Evolutionary conservation across 2,113 vertebrate genomes (phyloP).

Genomic region (Cavia aperea): DNA sequence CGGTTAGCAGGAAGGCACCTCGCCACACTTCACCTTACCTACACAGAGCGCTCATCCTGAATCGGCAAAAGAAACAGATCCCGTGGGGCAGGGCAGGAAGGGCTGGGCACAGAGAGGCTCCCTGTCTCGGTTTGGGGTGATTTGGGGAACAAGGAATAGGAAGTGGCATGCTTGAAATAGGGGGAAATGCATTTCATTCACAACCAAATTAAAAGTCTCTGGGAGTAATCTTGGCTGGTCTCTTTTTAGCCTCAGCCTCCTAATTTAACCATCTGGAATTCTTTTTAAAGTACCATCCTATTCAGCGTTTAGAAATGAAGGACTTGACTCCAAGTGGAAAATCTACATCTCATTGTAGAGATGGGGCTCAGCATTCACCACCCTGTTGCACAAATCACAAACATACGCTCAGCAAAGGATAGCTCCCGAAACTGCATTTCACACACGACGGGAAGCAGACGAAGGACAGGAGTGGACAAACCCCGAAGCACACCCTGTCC

Average conservation of each 20-base stretch:
- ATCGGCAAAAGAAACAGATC: neutral
- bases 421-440: neutral
- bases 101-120: rapidly evolving
- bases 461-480: neutral
- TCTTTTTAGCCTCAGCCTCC: neutral
- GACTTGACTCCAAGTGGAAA: conserved; percentile 22
- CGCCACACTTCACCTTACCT: neutral
- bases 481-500: neutral
- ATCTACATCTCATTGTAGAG: neutral
- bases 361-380: neutral
- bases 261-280: conserved; percentile 41
- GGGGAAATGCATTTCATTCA: conserved; percentile 24
- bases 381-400: neutral
- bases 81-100: neutral
- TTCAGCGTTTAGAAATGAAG: conserved; percentile 3
- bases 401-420: neutral
- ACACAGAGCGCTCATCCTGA: neutral
- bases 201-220: conserved; percentile 1
- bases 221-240: neutral
- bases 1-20: neutral
- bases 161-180: neutral
- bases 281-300: conserved; percentile 7
- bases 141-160: neutral
- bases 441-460: neutral
- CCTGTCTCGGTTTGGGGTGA: neutral